A percentile compares a stretch with the other conserved stretches of the same genome.
Conservation (phyloP, 1,140 invertebrate species). For the Zaprionus africanus region DNA sequence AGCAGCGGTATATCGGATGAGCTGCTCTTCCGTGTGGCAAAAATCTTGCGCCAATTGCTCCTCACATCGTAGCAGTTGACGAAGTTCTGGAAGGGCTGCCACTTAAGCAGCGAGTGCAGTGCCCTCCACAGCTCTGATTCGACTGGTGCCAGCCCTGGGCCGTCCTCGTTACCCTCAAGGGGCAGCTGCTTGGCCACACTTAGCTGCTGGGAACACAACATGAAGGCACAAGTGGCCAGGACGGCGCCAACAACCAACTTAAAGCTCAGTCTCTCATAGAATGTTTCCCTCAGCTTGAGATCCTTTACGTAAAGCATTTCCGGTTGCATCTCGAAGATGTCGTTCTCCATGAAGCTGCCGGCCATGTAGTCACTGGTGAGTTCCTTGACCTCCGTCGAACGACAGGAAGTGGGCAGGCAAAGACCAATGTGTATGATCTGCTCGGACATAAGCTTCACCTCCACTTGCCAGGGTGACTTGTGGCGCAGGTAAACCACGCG, state of each 20-base stretch:
- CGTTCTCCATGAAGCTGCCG: conserved; percentile 59
- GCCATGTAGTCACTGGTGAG: conserved; percentile 66
- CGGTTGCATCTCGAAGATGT: conserved; percentile 74
- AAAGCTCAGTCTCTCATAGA: conserved; percentile 67
- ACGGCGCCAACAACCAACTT: conserved; percentile 63
- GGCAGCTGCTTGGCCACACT: conserved; percentile 47
- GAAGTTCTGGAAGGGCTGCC: conserved; percentile 56
- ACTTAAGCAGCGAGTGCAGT: conserved; percentile 46
- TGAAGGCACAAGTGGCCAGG: conserved; percentile 60
- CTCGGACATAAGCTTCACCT: conserved; percentile 80
- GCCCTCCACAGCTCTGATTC: conserved; percentile 69
- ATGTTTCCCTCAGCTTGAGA: conserved; percentile 61
- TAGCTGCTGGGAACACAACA: conserved; percentile 68
- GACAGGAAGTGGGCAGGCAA: conserved; percentile 76
- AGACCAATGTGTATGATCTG: conserved; percentile 80
- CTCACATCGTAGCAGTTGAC: conserved; percentile 76
- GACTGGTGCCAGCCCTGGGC: conserved; percentile 51
- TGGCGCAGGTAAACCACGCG: conserved; percentile 78
- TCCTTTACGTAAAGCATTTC: conserved; percentile 80
- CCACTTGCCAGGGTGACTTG: conserved; percentile 81
- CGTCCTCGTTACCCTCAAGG: conserved; percentile 28
- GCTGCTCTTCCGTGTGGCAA: conserved; percentile 37
- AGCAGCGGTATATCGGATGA: conserved; percentile 74
- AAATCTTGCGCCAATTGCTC: conserved; percentile 63
- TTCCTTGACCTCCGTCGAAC: conserved; percentile 67